Base-by-base conservation (phyloP, 2,797 vertebrate species). In the Mus spretus region DNA sequence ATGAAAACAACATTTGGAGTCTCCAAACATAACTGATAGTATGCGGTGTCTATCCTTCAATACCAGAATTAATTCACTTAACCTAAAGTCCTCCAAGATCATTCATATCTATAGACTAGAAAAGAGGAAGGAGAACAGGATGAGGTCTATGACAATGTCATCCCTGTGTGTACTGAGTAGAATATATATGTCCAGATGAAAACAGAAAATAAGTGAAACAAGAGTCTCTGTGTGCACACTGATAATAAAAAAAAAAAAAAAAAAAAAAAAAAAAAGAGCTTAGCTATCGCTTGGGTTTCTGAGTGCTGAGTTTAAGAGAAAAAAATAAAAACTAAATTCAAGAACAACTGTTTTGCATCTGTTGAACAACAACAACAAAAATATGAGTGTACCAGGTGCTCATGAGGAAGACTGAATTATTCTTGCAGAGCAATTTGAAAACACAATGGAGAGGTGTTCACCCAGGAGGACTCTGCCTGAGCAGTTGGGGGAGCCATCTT, bases 251-350 rank as follows among this genome's bases (percentile, higher is more conserved):
- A 15, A 80, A 19, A 75, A 82, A 74, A 19, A 20, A 17, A 47
- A n/a, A 4, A 53, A 92, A 40, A 15, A 80, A 19, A 75, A 82
- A 74, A 19, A 20, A 17, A 47, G 4, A 77, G 22, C 0, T 24
- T 40, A 19, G 40, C 70, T 91, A 78, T 55, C 24, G 78, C 24
- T 84, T 83, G 50, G 63, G 31, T 88, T 89, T 91, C 82, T 82
- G n/a, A 80, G 59, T 89, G 78, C 84, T 44, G 14, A 55, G 17
- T 20, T 87, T 91, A 91, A 93, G 89, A 86, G 53, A 40, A 2
- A 6, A 82, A 82, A 88, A 31, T 72, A 44, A 74, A 94, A 92
- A 31, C 70, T 77, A 91, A 89, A 89, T n/a, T 50, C 74, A 70
- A 70, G 6, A 63, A n/a, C 22, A 84, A 70, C 47, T 86, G 3